Conservation (phyloP, 2,797 vertebrate species). For the Lacerta viridis region DNA sequence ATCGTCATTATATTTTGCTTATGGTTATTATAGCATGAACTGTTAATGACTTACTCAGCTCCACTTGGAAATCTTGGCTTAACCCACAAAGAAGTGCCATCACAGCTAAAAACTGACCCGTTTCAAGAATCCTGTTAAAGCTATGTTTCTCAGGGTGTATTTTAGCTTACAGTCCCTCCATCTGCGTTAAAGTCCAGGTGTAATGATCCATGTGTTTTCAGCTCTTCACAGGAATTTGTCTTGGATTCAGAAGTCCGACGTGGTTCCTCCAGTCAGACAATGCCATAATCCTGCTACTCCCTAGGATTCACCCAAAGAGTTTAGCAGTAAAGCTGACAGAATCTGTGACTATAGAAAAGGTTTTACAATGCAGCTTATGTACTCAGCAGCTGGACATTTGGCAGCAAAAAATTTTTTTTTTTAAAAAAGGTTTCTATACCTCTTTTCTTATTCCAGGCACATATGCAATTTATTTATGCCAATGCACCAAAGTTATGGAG, state of each 20-base stretch:
- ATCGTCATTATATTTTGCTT: constrained; percentile 18
- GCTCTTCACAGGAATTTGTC: neutral
- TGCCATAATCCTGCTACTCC: constrained; percentile 40
- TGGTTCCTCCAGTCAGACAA: constrained; percentile 39
- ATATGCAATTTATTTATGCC: constrained; percentile 56
- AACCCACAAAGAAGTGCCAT: constrained; percentile 71
- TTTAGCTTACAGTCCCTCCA: constrained; percentile 23
- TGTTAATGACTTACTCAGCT: constrained; percentile 61
- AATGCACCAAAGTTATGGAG: constrained; percentile 47
- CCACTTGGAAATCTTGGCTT: constrained; percentile 61
- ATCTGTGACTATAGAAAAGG: constrained; percentile 48
- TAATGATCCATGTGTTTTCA: neutral
- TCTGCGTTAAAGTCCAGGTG: neutral
- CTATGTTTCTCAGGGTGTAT: neutral
- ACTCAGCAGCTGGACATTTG: constrained; percentile 63
- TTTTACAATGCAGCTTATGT: constrained; percentile 63
- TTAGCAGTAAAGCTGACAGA: constrained; percentile 48
- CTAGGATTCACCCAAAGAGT: constrained; percentile 28
- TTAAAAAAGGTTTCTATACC: constrained; percentile 36
- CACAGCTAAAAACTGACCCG: constrained; percentile 33
- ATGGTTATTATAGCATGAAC: neutral
- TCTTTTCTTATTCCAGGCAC: constrained; percentile 59
- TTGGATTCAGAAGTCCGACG: rapidly evolving
- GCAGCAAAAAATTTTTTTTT: constrained; percentile 41
- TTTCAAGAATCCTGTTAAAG: neutral